Conservation (phyloP, 2,888 invertebrate species). For the Nymphalis polychloros region DNA sequence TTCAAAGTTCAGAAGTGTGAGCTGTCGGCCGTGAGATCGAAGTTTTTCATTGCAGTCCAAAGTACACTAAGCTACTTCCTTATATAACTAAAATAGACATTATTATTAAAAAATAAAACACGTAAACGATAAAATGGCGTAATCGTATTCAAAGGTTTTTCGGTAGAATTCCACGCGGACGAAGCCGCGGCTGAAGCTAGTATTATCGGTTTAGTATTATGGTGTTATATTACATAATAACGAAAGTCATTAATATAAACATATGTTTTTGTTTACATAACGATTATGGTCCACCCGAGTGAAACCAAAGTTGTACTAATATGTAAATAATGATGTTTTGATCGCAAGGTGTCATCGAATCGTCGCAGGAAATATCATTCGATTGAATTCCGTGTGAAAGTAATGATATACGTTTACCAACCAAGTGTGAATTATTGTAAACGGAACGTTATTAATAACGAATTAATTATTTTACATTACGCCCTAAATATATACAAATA, state of each 20-base stretch:
- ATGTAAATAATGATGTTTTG: slow-evolving; percentile 62
- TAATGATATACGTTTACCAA: no score
- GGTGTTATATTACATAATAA: background rate
- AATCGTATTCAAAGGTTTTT: no score
- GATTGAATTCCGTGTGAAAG: slow-evolving; percentile 59
- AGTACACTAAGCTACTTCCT: no score
- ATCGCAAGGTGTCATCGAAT: slow-evolving; percentile 57
- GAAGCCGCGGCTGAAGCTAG: background rate
- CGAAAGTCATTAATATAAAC: slow-evolving; percentile 11
- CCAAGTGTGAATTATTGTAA: no score
- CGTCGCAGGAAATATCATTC: slow-evolving; percentile 52
- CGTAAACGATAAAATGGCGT: background rate
- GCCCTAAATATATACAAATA: no score
- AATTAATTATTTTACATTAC: no score
- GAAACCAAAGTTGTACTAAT: slow-evolving; percentile 34
- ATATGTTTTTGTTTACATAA: slow-evolving; percentile 21
- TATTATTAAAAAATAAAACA: background rate
- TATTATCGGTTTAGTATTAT: background rate
- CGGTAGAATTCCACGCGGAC: background rate
- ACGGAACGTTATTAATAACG: no score
- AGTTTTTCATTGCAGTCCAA: no score
- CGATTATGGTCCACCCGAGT: slow-evolving; percentile 2
- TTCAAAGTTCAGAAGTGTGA: no score
- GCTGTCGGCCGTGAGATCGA: no score
- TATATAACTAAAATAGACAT: no score